phyloP scores from a whole-genome alignment of 2,888 invertebrate species.

The Eupithecia vulgata region DNA sequence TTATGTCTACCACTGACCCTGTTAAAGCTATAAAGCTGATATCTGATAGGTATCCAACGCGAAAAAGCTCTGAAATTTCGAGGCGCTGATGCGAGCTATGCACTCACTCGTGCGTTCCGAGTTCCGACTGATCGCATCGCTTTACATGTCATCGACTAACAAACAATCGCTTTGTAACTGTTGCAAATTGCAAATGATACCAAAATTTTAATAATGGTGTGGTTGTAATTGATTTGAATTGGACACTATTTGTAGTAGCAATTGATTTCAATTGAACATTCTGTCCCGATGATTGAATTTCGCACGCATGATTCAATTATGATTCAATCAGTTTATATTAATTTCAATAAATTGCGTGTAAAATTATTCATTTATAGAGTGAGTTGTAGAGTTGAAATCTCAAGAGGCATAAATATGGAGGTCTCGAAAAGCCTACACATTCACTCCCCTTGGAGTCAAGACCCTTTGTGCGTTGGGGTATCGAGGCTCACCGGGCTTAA shows the following conservation, averaged over 20 bases:
- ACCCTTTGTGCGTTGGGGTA: too few relatives aligned
- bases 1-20: background rate
- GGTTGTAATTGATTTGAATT: background rate
- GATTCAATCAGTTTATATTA: background rate
- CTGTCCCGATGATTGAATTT: background rate
- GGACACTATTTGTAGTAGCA: background rate
- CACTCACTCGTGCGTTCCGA: background rate
- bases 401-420: too few relatives aligned
- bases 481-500: too few relatives aligned
- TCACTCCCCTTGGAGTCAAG: too few relatives aligned
- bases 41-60: background rate
- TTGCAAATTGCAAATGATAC: background rate
- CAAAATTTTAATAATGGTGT: background rate
- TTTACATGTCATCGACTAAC: background rate
- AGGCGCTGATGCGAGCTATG: background rate
- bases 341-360: background rate
- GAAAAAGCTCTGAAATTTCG: background rate
- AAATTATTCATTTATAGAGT: too few relatives aligned
- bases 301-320: background rate
- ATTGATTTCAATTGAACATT: background rate
- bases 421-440: too few relatives aligned
- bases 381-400: too few relatives aligned
- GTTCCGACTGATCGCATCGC: constrained; percentile 1
- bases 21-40: background rate
- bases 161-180: constrained; percentile 3